A percentile compares a stretch with the other conserved stretches of the same genome.
Evolutionary conservation across 2,797 vertebrate species (phyloP).

Genomic region (Siniperca scherzeri): DNA sequence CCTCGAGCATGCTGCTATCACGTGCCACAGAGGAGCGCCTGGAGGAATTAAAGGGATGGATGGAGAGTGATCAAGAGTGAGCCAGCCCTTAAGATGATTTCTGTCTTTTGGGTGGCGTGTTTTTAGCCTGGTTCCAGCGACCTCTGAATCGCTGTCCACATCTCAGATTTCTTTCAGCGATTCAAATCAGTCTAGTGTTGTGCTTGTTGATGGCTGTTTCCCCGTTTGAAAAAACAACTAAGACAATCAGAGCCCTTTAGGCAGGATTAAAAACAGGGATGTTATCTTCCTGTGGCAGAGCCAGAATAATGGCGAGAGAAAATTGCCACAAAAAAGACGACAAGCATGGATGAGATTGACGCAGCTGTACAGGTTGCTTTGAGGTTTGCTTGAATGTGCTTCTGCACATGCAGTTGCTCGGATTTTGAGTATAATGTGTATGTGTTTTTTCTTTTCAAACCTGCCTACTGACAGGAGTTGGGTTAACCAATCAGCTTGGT

Average conservation of each 20-base stretch:
- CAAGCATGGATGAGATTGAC: slow-evolving; percentile 27
- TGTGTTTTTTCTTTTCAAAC: not conserved
- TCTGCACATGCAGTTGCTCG: not conserved
- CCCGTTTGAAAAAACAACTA: slow-evolving; percentile 18
- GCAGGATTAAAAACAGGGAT: slow-evolving; percentile 43
- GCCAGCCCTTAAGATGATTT: slow-evolving; percentile 14
- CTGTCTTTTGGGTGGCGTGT: slow-evolving; percentile 16
- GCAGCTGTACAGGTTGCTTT: slow-evolving; percentile 16
- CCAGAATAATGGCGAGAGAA: slow-evolving; percentile 40
- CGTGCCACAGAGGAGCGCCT: not conserved
- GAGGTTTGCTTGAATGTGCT: slow-evolving; percentile 5
- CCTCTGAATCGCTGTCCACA: slow-evolving; percentile 10
- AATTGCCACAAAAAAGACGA: slow-evolving; percentile 27
- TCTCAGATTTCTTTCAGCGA: not conserved
- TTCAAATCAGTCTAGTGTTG: slow-evolving; percentile 17
- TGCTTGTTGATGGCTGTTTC: slow-evolving; percentile 11
- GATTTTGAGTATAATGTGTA: not conserved
- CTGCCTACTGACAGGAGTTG: not conserved
- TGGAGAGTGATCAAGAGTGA: not conserved
- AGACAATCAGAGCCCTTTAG: slow-evolving; percentile 50
- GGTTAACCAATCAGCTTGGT: not conserved
- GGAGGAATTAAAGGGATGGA: slow-evolving; percentile 1
- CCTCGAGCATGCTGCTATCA: not conserved
- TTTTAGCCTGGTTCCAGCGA: slow-evolving; percentile 1
- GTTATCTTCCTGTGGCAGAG: slow-evolving; percentile 53